Conservation (phyloP, 2,113 vertebrate genomes). For the Brienomyrus longianalis region DNA sequence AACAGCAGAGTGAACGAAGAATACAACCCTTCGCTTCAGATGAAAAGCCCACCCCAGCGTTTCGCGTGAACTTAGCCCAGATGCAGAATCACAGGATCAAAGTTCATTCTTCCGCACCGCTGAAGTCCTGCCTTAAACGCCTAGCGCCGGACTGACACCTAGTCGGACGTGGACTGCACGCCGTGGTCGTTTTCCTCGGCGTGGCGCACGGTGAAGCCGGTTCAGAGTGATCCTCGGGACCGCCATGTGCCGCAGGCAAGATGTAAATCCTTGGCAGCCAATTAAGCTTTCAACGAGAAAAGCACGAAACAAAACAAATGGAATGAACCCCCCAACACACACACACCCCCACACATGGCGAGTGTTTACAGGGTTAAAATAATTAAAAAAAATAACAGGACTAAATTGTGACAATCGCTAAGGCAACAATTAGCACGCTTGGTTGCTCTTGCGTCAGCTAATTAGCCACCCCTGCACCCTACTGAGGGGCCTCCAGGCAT, state of each 20-base stretch:
- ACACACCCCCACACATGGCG: neutral
- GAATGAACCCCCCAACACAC: neutral
- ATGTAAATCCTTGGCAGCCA: constrained; percentile 1
- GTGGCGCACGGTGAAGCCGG: neutral
- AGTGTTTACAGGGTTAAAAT: neutral
- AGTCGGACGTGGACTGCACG: too few relatives aligned
- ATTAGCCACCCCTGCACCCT: neutral
- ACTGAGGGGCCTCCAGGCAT: neutral
- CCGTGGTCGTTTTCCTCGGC: neutral
- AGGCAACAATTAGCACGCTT: neutral
- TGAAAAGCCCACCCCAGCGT: too few relatives aligned
- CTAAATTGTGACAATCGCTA: neutral
- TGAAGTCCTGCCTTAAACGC: neutral
- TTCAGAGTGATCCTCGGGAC: neutral
- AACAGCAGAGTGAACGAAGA: neutral
- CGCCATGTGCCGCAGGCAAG: neutral
- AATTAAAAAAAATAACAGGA: neutral
- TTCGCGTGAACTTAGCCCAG: neutral
- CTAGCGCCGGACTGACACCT: neutral
- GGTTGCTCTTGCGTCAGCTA: neutral
- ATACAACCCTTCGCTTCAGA: neutral
- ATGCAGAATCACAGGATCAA: neutral
- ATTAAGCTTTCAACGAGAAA: constrained; percentile 19
- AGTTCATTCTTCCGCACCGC: neutral
- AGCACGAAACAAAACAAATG: neutral